A percentile compares a stretch with the other conserved stretches of the same genome.
Evolutionary conservation across 1,140 invertebrate species (phyloP).

Genomic region (Psilanteris sp.): DNA sequence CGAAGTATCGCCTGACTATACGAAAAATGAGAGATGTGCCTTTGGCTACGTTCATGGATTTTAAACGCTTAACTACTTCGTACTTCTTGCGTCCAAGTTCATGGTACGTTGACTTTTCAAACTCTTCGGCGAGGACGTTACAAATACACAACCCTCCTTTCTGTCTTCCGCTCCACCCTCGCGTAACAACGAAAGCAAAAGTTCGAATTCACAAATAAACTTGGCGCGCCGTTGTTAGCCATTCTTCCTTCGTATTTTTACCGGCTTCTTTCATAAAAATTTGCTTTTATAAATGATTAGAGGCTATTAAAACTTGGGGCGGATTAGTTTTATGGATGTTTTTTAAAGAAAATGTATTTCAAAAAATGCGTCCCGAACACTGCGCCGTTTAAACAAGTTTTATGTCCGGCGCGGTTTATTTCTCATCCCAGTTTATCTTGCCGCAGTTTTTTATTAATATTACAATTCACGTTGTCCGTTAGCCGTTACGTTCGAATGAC

Average conservation of each 20-base stretch:
- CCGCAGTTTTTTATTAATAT: no score
- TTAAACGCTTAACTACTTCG: constrained; percentile 63
- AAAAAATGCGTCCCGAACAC: no score
- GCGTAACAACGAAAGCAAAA: constrained; percentile 45
- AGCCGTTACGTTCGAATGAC: no score
- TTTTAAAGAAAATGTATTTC: no score
- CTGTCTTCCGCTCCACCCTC: not conserved
- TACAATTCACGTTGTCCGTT: no score
- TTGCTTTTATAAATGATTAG: constrained; percentile 42
- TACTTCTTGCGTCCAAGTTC: constrained; percentile 53
- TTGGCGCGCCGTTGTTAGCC: constrained; percentile 18
- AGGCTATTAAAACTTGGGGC: constrained; percentile 26
- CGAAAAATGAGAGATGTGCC: constrained; percentile 68
- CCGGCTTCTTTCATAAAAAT: constrained; percentile 23
- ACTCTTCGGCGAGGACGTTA: constrained; percentile 23
- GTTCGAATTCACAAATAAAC: constrained; percentile 41
- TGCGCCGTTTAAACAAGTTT: no score
- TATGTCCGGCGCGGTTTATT: no score
- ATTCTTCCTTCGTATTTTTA: constrained; percentile 32
- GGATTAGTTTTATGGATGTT: not conserved
- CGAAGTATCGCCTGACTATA: constrained; percentile 55
- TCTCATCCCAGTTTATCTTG: no score
- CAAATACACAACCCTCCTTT: constrained; percentile 23
- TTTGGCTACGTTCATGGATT: constrained; percentile 55
- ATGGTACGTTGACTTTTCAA: constrained; percentile 57